These are phyloP conservation scores for Gouania willdenowi DNA, from an alignment of 2,797 vertebrate genomes.

Conservation along the genomic window DNA sequence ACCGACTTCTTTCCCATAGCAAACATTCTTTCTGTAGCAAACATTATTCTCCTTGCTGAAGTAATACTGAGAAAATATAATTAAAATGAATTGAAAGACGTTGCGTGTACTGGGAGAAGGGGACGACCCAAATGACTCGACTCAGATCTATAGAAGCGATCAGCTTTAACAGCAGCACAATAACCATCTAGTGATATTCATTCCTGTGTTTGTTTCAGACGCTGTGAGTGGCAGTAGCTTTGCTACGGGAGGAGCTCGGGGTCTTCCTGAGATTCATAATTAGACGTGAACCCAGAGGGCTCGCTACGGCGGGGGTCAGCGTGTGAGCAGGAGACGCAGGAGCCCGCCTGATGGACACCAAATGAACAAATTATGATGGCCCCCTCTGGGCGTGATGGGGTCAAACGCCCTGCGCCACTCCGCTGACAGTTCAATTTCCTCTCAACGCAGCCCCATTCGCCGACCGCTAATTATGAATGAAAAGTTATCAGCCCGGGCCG, in stretches of 20 bases:
- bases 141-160: no score
- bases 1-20: no score
- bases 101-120: no score
- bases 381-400: conserved; percentile 98
- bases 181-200: no score
- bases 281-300: conserved; percentile 95
- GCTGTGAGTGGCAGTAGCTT: conserved; percentile 93
- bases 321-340: conserved; percentile 88
- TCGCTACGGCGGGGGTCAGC: conserved; percentile 90
- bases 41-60: no score
- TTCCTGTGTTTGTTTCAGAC: no score
- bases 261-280: conserved; percentile 95
- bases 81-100: no score
- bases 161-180: no score
- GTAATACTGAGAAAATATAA: no score
- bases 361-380: conserved; percentile 99
- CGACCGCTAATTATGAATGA: conserved; percentile 99
- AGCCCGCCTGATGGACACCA: conserved; percentile 98
- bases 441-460: conserved; percentile 91
- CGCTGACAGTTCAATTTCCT: conserved; percentile 99
- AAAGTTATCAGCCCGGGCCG: conserved; percentile 95
- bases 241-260: conserved; percentile 81
- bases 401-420: conserved; percentile 95
- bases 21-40: no score
- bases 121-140: no score